Evolutionary conservation across 2,888 invertebrate species (phyloP).

Genomic region (Agelastica alni): DNA sequence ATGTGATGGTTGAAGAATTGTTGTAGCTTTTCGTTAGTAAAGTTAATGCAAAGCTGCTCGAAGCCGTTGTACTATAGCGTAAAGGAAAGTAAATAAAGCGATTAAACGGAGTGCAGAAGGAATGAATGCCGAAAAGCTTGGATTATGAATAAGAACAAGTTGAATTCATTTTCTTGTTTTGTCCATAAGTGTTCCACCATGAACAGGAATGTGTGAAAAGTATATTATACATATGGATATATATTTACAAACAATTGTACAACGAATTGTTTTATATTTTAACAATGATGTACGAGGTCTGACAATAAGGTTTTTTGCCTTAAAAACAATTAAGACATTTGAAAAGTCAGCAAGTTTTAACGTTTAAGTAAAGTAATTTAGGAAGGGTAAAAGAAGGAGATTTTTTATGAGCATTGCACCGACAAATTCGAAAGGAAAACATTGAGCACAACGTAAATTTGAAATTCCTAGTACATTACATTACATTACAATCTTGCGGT

Average conservation of each 20-base stretch:
- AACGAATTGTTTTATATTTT: no score
- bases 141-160: slow-evolving; percentile 1
- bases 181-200: slow-evolving; percentile 34
- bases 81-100: slow-evolving; percentile 15
- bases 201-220: slow-evolving; percentile 34
- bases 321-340: no score
- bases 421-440: no score
- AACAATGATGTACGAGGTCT: no score
- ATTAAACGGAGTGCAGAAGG: not conserved
- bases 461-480: no score
- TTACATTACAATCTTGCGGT: no score
- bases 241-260: slow-evolving; percentile 10
- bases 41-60: slow-evolving; percentile 99
- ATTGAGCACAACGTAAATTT: no score
- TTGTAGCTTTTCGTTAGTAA: slow-evolving; percentile 99
- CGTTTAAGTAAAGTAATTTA: no score
- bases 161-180: not conserved
- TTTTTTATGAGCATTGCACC: no score
- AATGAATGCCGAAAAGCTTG: slow-evolving; percentile 1
- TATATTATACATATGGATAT: not conserved
- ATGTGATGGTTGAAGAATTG: slow-evolving; percentile 99
- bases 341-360: not conserved
- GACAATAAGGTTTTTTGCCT: no score
- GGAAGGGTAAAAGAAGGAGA: no score
- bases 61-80: slow-evolving; percentile 88